phyloP scores from a whole-genome alignment of 2,113 vertebrate species.

The Xenotilapia flavipinnis region DNA sequence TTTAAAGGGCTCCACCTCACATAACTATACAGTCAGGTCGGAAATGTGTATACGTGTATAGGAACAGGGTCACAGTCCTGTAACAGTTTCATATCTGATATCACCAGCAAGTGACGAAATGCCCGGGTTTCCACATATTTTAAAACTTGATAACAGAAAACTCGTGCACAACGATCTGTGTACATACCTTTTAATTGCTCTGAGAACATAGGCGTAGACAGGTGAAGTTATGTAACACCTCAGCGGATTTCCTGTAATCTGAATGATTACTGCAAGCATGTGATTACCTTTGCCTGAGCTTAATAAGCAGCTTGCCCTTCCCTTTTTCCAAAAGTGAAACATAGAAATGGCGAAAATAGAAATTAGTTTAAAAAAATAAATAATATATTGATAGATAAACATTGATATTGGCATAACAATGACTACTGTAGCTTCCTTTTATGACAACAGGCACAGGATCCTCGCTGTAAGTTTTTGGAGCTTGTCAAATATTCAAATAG shows the following conservation, averaged over 20 bases:
- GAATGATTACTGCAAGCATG: not conserved
- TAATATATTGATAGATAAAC: not conserved
- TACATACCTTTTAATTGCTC: not conserved
- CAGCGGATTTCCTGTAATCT: not conserved
- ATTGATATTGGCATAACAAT: not conserved
- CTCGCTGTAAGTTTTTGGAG: not conserved
- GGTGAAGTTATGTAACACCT: not conserved
- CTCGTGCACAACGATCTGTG: accelerated
- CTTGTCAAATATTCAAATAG: not conserved
- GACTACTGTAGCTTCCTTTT: not conserved
- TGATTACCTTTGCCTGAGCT: not conserved
- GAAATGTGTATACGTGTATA: not conserved
- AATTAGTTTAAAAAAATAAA: accelerated
- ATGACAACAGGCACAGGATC: not conserved
- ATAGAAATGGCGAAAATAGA: not conserved
- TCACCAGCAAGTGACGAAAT: not conserved
- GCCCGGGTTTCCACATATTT: not conserved
- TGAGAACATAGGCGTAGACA: not conserved
- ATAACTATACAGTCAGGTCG: not conserved
- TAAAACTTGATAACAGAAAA: not conserved
- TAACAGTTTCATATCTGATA: not conserved
- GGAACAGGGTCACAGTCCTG: not conserved
- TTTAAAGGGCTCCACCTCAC: constrained; percentile 21
- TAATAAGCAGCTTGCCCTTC: not conserved
- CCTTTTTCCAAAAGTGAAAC: not conserved